These are phyloP conservation scores for Mormyrops boulengeri DNA, from an alignment of 2,797 vertebrate species.

Conservation along the genomic window DNA sequence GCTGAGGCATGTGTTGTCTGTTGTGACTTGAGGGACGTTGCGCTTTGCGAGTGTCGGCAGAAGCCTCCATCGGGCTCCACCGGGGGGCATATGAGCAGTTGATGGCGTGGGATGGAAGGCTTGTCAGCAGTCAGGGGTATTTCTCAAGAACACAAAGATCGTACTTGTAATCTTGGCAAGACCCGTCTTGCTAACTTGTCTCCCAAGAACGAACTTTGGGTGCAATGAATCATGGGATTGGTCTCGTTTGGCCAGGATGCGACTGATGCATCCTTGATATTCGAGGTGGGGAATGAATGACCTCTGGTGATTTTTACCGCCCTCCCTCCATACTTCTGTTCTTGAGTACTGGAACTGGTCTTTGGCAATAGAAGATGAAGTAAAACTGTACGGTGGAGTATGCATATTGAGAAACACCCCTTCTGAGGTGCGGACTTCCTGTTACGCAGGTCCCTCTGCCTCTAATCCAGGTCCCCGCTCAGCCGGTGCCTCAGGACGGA, in stretches of 20 bases:
- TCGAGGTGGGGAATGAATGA: not conserved
- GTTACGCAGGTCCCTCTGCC: not conserved
- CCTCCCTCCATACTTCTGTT: not conserved
- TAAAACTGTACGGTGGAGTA: not conserved
- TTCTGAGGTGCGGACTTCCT: not conserved
- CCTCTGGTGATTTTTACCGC: not conserved
- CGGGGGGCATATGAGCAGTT: not conserved
- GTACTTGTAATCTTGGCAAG: not conserved
- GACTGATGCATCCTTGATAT: not conserved
- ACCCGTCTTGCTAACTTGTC: not conserved
- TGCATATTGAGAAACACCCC: not conserved
- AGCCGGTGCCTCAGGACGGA: constrained; percentile 78
- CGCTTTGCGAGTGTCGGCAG: not conserved
- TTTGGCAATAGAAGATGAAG: not conserved
- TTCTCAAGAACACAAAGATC: not conserved
- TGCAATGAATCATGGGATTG: not conserved
- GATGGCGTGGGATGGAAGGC: not conserved
- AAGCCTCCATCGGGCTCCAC: not conserved
- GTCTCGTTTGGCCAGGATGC: not conserved
- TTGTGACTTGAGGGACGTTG: not conserved
- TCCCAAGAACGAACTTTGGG: not conserved
- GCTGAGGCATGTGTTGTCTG: not conserved
- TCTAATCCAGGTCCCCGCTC: constrained; percentile 74
- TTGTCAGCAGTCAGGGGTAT: not conserved
- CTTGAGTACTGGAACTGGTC: not conserved